Base-by-base conservation (phyloP, 2,888 invertebrate species). In the Patella ulyssiponensis region DNA sequence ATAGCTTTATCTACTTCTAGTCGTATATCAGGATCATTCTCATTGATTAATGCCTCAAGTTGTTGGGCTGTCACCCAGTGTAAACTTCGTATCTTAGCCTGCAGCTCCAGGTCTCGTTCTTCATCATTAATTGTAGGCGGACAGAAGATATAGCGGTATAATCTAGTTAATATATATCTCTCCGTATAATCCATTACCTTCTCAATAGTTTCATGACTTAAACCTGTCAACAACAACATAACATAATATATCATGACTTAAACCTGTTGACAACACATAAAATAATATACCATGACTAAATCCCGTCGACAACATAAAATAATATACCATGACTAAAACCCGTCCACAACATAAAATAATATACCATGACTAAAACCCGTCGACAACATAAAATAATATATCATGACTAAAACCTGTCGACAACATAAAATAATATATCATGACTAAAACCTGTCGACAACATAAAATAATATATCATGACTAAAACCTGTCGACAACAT, bases 61-160 rank as follows among this genome's bases (percentile, higher is more conserved):
- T 98, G 97, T 81, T 96, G 95, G 74, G 97, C 96, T 79, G 97
- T 97, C 12, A 99, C 96, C 99, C 99, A 99, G 92, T 97, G 96
- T 77, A 99, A 93, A 90, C 97, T 96, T 73, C 99, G 95, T 87
- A 99, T 99, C 79, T 98, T 95, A 11, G 80, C 86, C 88, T 99
- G 98, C 89, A 99, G 95, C 70, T 94, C 94, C 64, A 98, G 94
- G 93, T 99, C 99, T 87, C 95, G 95, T 79, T 91, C 91, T 84
- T 98, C 97, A 93, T 99, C 98, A 69, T 95, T 95, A 0, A 97
- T 97, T 64, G 95, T 95, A 74, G 94, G 94, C 0, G 98, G 97
- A 83, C 97, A 97, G 92, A 99, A 99, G 69, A 99, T 92, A 71
- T 93, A 93, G 84, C 95, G 95, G 90, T 99, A 98, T 79, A 98